phyloP scores from a whole-genome alignment of 2,888 invertebrate species.

The Amitus sp. region DNA sequence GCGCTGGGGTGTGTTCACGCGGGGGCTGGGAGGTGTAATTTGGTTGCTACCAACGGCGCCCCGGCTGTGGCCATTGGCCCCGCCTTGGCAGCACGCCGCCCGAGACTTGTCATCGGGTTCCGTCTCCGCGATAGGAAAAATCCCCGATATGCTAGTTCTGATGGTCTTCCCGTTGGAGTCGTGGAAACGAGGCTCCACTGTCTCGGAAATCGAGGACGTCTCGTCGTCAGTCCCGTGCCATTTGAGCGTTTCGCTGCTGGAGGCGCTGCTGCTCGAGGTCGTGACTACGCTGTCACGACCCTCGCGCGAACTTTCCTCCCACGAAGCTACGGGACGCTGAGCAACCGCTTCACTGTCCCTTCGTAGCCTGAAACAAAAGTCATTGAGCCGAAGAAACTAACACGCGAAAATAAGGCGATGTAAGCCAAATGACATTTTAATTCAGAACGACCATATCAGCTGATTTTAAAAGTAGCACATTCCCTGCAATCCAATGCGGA shows the following conservation, averaged over 20 bases:
- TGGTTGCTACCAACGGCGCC: conserved; percentile 67
- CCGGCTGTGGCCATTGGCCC: conserved; percentile 3
- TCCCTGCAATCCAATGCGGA: too few species aligned
- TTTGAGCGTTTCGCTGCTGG: conserved; percentile 81
- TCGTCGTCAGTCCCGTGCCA: too few species aligned
- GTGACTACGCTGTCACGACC: conserved; percentile 74
- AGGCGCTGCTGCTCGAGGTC: conserved; percentile 72
- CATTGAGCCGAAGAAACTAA: too few species aligned
- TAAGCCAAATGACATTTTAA: too few species aligned
- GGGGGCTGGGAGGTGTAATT: conserved; percentile 79
- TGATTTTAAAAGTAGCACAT: too few species aligned
- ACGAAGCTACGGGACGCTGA: conserved; percentile 61
- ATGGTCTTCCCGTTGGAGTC: neutral
- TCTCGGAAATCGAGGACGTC: neutral
- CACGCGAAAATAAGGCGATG: too few species aligned
- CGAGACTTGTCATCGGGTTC: conserved; percentile 2
- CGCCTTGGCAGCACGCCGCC: conserved; percentile 9
- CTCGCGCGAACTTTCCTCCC: conserved; percentile 66
- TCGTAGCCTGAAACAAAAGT: conserved; percentile 64
- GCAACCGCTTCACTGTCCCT: conserved; percentile 72
- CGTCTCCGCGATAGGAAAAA: neutral
- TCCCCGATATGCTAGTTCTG: neutral
- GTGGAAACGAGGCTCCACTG: neutral
- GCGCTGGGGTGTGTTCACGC: conserved; percentile 81
- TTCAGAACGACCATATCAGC: too few species aligned